Evolutionary conservation across 2,797 vertebrate species (phyloP).

Genomic region (Hozukius guyotensis): DNA sequence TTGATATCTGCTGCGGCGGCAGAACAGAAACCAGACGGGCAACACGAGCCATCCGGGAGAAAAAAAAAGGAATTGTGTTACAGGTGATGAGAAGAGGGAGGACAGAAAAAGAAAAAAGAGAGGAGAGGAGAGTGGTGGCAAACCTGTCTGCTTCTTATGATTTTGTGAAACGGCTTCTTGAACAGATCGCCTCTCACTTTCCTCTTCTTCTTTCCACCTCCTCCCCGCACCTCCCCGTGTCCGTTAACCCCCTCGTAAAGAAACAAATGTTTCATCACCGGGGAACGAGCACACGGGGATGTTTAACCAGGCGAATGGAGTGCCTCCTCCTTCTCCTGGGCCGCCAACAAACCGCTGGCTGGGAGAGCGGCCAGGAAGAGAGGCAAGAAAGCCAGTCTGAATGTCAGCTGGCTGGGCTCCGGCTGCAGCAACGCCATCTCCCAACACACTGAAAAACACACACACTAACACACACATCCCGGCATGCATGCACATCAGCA

Average conservation of each 20-base stretch:
- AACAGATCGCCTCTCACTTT: constrained; percentile 18
- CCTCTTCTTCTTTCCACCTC: neutral
- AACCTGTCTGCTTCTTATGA: constrained; percentile 20
- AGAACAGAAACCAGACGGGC: constrained; percentile 21
- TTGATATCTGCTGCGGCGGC: constrained; percentile 21
- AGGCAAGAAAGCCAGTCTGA: constrained; percentile 74
- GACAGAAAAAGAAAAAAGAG: neutral
- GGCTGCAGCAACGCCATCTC: constrained; percentile 50
- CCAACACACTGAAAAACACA: constrained; percentile 15
- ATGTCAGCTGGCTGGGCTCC: constrained; percentile 78
- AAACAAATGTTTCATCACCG: constrained; percentile 72
- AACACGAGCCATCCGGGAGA: neutral
- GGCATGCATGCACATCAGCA: constrained; percentile 42
- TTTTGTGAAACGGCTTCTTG: constrained; percentile 33
- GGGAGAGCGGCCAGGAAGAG: constrained; percentile 73
- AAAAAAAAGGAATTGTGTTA: constrained; percentile 36
- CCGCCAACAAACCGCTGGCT: constrained; percentile 72
- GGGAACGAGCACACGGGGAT: constrained; percentile 69
- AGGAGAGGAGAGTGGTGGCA: neutral
- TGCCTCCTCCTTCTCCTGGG: constrained; percentile 66
- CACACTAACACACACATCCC: neutral
- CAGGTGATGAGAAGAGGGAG: constrained; percentile 42
- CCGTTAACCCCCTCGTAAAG: constrained; percentile 55
- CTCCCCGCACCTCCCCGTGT: constrained; percentile 10
- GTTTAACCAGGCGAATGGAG: constrained; percentile 77